A percentile compares a stretch with the other conserved stretches of the same genome.
Conservation (phyloP, 2,888 invertebrate species). For the Drosophila paramelanica region DNA sequence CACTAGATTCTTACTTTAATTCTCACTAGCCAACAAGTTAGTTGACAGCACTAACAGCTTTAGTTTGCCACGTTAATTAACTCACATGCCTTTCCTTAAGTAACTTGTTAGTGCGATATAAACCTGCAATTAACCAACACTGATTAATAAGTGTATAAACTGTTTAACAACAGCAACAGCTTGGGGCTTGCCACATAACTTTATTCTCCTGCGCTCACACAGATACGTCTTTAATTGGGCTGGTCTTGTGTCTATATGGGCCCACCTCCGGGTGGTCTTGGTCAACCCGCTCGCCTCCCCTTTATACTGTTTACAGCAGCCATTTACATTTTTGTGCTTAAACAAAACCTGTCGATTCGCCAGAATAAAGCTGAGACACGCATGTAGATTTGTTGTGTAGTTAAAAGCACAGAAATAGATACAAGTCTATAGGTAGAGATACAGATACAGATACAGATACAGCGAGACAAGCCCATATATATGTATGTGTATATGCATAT, state of each 20-base stretch:
- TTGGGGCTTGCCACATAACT: background rate
- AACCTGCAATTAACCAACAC: background rate
- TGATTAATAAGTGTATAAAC: too few species aligned
- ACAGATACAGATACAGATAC: background rate
- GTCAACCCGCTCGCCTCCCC: background rate
- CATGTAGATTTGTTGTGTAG: constrained; percentile 29
- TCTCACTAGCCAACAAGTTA: too few species aligned
- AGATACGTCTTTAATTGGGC: constrained; percentile 8
- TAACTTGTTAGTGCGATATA: too few species aligned
- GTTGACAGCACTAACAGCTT: background rate
- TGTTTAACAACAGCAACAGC: background rate
- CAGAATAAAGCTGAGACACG: constrained; percentile 44
- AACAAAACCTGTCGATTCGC: constrained; percentile 46
- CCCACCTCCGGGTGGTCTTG: constrained; percentile 24
- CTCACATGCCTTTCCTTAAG: too few species aligned
- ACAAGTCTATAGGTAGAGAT: constrained; percentile 9
- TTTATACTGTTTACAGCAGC: constrained; percentile 2
- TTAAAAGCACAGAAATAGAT: constrained; percentile 20
- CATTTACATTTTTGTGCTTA: constrained; percentile 10
- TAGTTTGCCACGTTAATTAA: too few species aligned
- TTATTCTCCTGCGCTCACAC: background rate
- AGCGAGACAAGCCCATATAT: too few species aligned
- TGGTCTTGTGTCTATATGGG: constrained; percentile 1
- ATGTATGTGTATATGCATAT: background rate
- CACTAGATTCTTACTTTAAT: too few species aligned